Evolutionary conservation across 1,140 invertebrate genomes (phyloP).

Genomic region (Plutomurus gul): DNA sequence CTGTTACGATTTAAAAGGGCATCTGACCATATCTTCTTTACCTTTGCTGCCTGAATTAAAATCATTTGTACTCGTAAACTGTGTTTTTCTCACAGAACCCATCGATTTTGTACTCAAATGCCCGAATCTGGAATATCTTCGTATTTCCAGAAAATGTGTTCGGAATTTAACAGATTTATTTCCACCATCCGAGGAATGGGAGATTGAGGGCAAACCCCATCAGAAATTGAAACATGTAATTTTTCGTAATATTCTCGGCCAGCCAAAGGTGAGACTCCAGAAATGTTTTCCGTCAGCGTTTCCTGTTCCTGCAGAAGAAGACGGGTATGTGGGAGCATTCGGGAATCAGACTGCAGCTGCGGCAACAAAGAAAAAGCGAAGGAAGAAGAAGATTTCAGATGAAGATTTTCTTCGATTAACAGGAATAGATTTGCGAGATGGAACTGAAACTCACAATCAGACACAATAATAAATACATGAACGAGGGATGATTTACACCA

Average conservation of each 20-base stretch:
- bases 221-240: not conserved
- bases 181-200: not conserved
- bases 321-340: no score
- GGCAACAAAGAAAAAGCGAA: not conserved
- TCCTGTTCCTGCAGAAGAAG: no score
- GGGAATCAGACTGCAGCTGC: not conserved
- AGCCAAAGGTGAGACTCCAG: not conserved
- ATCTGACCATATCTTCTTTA: not conserved
- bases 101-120: not conserved
- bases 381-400: not conserved
- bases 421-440: not conserved
- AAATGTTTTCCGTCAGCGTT: no score
- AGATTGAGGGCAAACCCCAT: not conserved
- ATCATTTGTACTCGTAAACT: not conserved
- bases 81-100: not conserved
- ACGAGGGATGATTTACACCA: no score
- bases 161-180: not conserved
- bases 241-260: not conserved
- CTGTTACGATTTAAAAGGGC: no score
- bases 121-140: not conserved
- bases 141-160: not conserved
- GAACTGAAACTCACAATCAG: no score
- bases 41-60: not conserved
- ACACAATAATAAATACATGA: no score
- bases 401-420: not conserved